These are phyloP conservation scores for Desmophyllum pertusum DNA, from an alignment of 92 coral and sea anemone species.

Conservation along the genomic window DNA sequence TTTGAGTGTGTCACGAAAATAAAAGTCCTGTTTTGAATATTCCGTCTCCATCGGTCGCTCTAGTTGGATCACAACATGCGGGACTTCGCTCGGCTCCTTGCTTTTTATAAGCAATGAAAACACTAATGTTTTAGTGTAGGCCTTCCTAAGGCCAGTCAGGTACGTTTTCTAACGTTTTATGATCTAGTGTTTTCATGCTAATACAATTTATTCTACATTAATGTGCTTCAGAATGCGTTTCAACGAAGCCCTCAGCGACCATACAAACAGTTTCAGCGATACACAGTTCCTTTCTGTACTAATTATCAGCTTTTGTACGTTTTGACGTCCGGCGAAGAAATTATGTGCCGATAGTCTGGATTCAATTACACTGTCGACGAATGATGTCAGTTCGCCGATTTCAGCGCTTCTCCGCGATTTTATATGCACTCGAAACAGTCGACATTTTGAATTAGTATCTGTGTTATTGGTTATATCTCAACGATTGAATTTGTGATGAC, in stretches of 20 bases:
- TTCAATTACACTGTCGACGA: neutral
- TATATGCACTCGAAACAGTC: neutral
- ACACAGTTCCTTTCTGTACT: neutral
- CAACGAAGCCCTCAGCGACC: too few species aligned
- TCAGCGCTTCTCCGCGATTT: neutral
- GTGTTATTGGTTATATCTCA: neutral
- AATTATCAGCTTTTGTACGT: neutral
- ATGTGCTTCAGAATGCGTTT: constrained; percentile 7
- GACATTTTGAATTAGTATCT: too few species aligned
- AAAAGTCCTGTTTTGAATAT: neutral
- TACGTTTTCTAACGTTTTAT: neutral
- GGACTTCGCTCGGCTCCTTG: neutral
- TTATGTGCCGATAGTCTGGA: neutral
- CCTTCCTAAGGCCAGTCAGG: neutral
- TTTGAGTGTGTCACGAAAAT: constrained; percentile 11
- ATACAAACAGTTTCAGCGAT: neutral
- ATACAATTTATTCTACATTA: neutral
- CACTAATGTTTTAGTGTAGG: neutral
- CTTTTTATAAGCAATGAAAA: neutral
- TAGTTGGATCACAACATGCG: constrained; percentile 13
- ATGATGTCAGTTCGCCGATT: neutral
- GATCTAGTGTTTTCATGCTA: neutral
- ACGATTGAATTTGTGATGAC: neutral
- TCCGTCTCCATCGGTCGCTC: neutral
- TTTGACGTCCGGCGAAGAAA: neutral